Percentiles rank a stretch among this genome's conserved stretches.
Conservation (phyloP, 2,113 vertebrate genomes). For the Daphoenositta chrysoptera region DNA sequence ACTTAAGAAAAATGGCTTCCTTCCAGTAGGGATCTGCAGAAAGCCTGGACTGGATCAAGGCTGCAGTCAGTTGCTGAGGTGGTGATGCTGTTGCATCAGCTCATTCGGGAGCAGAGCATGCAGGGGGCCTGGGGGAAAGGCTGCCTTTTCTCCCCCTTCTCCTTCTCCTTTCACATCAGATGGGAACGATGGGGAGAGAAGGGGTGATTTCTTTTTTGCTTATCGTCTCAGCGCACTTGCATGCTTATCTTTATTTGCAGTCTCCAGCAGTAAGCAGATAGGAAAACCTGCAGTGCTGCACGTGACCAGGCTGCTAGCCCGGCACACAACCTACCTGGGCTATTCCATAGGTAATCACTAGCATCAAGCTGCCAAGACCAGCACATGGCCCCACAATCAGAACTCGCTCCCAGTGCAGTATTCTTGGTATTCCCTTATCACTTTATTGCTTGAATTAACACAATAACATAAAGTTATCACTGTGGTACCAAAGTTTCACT, state of each 20-base stretch:
- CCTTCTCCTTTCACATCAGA: background rate
- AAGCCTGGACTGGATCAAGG: constrained; percentile 75
- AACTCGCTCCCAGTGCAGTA: accelerated
- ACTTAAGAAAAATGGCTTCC: constrained; percentile 75
- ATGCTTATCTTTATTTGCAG: background rate
- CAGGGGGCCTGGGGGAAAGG: too few species aligned
- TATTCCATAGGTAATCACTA: background rate
- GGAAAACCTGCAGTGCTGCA: background rate
- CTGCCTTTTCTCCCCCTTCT: background rate
- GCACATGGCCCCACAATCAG: background rate
- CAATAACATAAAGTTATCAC: background rate
- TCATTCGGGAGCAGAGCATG: background rate
- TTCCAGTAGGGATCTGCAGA: constrained; percentile 73
- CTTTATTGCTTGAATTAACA: background rate
- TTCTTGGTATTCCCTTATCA: background rate
- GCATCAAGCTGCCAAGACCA: background rate
- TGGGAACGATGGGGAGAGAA: background rate
- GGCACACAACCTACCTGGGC: background rate
- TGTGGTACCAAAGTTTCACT: background rate
- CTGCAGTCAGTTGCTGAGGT: background rate
- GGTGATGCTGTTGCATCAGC: background rate
- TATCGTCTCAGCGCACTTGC: background rate
- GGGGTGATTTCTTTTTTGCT: background rate
- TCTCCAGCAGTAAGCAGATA: background rate
- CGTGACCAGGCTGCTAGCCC: background rate